Evolutionary conservation across 2,113 vertebrate species (phyloP).

Genomic region (Campylorhamphus procurvoides): DNA sequence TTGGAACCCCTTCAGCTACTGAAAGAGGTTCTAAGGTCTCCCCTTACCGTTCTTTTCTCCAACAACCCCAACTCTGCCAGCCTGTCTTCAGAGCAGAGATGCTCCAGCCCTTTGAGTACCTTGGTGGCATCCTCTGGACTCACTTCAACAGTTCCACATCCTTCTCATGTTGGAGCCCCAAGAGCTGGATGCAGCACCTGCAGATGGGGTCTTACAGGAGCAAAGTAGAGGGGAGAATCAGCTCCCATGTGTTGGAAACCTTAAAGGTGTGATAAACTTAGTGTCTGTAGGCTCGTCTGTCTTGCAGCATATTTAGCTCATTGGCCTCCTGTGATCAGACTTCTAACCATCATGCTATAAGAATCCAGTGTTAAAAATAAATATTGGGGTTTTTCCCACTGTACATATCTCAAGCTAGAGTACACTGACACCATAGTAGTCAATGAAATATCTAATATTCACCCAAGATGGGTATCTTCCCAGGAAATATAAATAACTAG

Average conservation of each 20-base stretch:
- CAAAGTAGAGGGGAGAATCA: neutral
- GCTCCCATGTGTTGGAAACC: neutral
- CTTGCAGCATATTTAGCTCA: neutral
- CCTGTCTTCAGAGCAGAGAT: neutral
- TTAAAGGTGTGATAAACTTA: neutral
- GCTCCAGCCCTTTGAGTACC: neutral
- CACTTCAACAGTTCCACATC: neutral
- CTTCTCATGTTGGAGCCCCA: rapidly evolving
- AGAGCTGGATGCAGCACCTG: neutral
- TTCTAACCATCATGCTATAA: rapidly evolving
- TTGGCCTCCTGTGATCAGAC: neutral
- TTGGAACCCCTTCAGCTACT: neutral
- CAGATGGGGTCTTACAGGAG: neutral
- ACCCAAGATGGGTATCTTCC: neutral
- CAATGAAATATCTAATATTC: neutral
- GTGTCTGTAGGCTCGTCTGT: neutral
- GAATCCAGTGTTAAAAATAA: neutral
- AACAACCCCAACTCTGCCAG: neutral
- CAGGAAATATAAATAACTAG: neutral
- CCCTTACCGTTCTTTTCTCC: neutral
- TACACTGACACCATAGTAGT: neutral
- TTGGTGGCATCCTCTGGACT: neutral
- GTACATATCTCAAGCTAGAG: neutral
- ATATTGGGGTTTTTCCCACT: neutral
- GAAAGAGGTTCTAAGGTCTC: neutral